phyloP scores from a whole-genome alignment of 2,888 invertebrate species.

The Caenorhabditis macrosperma region DNA sequence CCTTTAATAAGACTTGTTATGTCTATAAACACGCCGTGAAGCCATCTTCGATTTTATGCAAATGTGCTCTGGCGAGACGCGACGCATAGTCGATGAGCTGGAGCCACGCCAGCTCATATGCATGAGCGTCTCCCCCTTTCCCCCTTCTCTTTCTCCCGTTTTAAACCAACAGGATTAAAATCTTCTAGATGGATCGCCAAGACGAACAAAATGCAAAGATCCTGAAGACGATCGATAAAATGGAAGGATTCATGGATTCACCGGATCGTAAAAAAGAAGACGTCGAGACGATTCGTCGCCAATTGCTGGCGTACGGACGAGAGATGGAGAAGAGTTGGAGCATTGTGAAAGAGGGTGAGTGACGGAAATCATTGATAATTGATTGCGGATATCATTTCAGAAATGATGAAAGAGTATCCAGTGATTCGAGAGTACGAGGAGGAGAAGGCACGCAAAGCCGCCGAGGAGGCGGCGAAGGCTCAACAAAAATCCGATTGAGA shows the following conservation, averaged over 20 bases:
- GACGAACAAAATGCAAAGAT: not conserved
- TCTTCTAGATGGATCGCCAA: not conserved
- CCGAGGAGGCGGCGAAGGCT: too few species aligned
- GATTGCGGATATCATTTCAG: not conserved
- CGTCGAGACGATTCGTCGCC: not conserved
- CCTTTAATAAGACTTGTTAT: too few species aligned
- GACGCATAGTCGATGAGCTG: too few species aligned
- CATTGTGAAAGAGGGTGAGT: not conserved
- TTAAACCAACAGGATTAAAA: not conserved
- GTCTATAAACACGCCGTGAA: too few species aligned
- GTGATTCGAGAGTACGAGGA: not conserved
- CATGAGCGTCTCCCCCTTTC: too few species aligned
- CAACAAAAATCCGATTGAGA: too few species aligned
- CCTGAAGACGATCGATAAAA: not conserved
- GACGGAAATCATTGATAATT: not conserved
- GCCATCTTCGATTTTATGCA: too few species aligned
- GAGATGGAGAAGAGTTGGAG: not conserved
- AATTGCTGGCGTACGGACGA: not conserved
- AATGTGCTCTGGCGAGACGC: too few species aligned
- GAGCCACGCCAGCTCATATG: too few species aligned
- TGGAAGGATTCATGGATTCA: not conserved
- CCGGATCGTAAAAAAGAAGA: not conserved
- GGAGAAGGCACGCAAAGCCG: not conserved
- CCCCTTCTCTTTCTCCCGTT: not conserved
- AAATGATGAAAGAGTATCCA: not conserved